Conservation (phyloP, 2,888 invertebrate species). For the Eupsilia transversa region DNA sequence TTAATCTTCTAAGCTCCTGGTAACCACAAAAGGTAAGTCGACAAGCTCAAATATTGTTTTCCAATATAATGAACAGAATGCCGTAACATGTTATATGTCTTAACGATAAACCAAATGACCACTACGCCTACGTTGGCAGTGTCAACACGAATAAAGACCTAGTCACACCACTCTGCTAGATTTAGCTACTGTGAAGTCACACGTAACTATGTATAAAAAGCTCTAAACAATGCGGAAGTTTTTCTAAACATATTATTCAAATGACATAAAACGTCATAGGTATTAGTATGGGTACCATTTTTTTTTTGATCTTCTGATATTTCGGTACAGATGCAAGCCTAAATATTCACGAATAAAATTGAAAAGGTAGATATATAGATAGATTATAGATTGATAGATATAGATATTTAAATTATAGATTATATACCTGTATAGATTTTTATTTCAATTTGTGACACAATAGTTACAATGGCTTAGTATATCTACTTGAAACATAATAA, state of each 20-base stretch:
- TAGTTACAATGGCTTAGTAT: neutral
- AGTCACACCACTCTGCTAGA: slow-evolving; percentile 31
- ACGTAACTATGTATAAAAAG: slow-evolving; percentile 14
- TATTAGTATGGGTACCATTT: neutral
- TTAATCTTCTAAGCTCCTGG: slow-evolving; percentile 55
- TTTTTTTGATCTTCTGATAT: neutral
- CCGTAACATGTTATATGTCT: slow-evolving; percentile 40
- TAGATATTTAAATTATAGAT: no score
- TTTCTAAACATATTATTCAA: neutral
- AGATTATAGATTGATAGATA: no score
- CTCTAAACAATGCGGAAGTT: slow-evolving; percentile 23
- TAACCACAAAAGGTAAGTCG: slow-evolving; percentile 56
- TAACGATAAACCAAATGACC: slow-evolving; percentile 41
- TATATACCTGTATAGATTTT: no score
- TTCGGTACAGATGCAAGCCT: neutral
- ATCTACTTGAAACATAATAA: neutral
- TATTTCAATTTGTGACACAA: neutral
- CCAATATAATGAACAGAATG: slow-evolving; percentile 42
- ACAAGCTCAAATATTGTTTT: slow-evolving; percentile 52
- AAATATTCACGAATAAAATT: neutral
- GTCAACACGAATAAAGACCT: slow-evolving; percentile 37
- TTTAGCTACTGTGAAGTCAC: slow-evolving; percentile 15
- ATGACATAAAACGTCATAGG: neutral
- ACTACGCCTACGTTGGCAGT: slow-evolving; percentile 29
- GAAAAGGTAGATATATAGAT: neutral